Base-by-base conservation (phyloP, 2,888 invertebrate species). In the Meiosimyza platycephala region DNA sequence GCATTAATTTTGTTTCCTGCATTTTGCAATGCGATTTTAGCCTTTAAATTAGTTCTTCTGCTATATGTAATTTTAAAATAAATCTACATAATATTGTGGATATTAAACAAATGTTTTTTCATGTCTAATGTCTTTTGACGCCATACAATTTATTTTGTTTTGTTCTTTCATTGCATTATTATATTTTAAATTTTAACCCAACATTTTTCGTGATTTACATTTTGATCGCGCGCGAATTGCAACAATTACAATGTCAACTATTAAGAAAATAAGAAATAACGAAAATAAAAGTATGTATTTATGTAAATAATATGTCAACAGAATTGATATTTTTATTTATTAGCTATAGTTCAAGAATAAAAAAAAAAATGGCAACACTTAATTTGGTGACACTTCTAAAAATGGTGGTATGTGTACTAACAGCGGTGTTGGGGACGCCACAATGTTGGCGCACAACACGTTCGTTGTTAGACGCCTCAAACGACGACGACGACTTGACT, bases 361-460 rank as follows among this genome's bases (percentile, higher is more conserved):
- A 22, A 47, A 33, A 16, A 22, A 55, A 55, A 55, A 18, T 81
- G 81, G 81, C 80, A 80, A 79, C 82, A 81, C 74, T 60, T 60
- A 74, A 71, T 74, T 74, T 74, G 71, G 71, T 74, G 74, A 71
- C 74, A 71, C 63, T 71, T 62, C 71, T 71, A 74, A 72, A 60
- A 81, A 77, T 80, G 80, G 82, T 76, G 80, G 80, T 79, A 76
- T 13, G n/a, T 50, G n/a, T 22, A 50, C 15, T 16, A 54, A 13
- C 54, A 18, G 13, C 54, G 54, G n/a, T 40, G 40, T 40, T 22
- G 55, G 55, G 55, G 55, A 55, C 55, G 55, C 15, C 55, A n/a
- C 13, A 16, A 55, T 22, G 55, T 16, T n/a, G 60, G 60, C 28
- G 60, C 60, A 13, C 40, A 51, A 60, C 70, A 50, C 57, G 73